These are phyloP conservation scores for Cladorhizidae sp. DNA, from an alignment of 37 sponge, comb jelly and placozoan species.

Conservation along the genomic window DNA sequence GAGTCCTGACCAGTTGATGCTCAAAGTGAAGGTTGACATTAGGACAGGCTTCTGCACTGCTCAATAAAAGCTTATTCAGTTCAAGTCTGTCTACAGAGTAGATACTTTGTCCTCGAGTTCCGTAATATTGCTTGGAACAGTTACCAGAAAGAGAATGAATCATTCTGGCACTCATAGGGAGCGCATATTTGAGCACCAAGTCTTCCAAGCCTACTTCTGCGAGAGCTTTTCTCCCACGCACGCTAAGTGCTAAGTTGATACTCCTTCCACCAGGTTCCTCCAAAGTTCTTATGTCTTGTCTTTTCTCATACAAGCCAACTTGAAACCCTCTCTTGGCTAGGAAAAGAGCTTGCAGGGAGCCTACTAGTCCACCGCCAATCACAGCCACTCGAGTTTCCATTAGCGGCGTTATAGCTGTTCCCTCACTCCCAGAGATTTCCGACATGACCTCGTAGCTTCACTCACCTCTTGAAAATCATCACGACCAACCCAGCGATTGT, in stretches of 20 bases:
- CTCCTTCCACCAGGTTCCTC: slow-evolving; percentile 66
- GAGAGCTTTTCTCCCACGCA: slow-evolving; percentile 83
- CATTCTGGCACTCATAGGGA: slow-evolving; percentile 88
- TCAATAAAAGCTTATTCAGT: slow-evolving; percentile 80
- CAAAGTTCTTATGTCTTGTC: slow-evolving; percentile 47
- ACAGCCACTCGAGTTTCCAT: slow-evolving; percentile 27
- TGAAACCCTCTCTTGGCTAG: slow-evolving; percentile 70
- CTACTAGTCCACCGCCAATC: slow-evolving; percentile 88
- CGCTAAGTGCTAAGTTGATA: slow-evolving; percentile 88
- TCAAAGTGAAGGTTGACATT: slow-evolving; percentile 70
- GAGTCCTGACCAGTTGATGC: slow-evolving; percentile 57
- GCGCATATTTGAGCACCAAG: slow-evolving; percentile 43
- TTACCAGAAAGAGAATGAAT: slow-evolving; percentile 77
- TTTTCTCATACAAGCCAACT: slow-evolving; percentile 78
- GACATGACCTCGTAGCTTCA: too few species aligned
- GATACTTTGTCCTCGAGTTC: slow-evolving; percentile 64
- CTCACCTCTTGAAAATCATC: too few species aligned
- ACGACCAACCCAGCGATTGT: too few species aligned
- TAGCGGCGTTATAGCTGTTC: not conserved
- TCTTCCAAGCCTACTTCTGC: slow-evolving; percentile 68
- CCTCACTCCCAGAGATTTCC: too few species aligned
- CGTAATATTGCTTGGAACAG: slow-evolving; percentile 61
- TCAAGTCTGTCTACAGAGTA: slow-evolving; percentile 74
- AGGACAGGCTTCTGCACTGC: slow-evolving; percentile 41
- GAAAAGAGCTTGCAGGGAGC: slow-evolving; percentile 67